Evolutionary conservation across 2,797 vertebrate genomes (phyloP).

Genomic region (Xiphorhynchus erythropygius): DNA sequence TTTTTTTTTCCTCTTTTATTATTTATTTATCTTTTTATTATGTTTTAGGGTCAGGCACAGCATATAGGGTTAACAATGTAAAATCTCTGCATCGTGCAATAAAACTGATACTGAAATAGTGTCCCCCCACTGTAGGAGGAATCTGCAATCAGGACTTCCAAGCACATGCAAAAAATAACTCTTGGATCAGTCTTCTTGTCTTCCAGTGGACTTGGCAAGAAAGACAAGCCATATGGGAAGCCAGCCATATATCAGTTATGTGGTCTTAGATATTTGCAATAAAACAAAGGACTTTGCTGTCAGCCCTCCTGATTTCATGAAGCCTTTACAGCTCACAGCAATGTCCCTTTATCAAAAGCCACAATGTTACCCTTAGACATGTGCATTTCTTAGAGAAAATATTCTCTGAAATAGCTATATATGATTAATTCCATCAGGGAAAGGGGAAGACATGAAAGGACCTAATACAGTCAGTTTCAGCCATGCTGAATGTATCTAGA

Average conservation of each 20-base stretch:
- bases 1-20: background rate
- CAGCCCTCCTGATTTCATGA: slow-evolving; percentile 38
- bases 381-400: slow-evolving; percentile 50
- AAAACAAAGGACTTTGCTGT: slow-evolving; percentile 65
- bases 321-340: slow-evolving; percentile 44
- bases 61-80: slow-evolving; percentile 21
- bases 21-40: background rate
- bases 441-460: slow-evolving; percentile 13
- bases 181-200: slow-evolving; percentile 61
- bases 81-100: slow-evolving; percentile 21
- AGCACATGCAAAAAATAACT: slow-evolving; percentile 67
- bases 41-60: background rate
- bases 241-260: slow-evolving; percentile 67
- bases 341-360: slow-evolving; percentile 61
- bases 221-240: slow-evolving; percentile 65
- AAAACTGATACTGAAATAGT: slow-evolving; percentile 59
- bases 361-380: slow-evolving; percentile 40
- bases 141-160: slow-evolving; percentile 60
- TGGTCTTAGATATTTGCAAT: slow-evolving; percentile 63
- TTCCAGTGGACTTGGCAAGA: slow-evolving; percentile 71
- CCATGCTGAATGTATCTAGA: slow-evolving; percentile 17
- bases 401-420: slow-evolving; percentile 46
- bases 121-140: slow-evolving; percentile 56
- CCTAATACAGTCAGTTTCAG: background rate
- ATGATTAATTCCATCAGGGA: slow-evolving; percentile 62